Conservation (phyloP, 2,888 invertebrate genomes). For the Tetheella fluctuosa region DNA sequence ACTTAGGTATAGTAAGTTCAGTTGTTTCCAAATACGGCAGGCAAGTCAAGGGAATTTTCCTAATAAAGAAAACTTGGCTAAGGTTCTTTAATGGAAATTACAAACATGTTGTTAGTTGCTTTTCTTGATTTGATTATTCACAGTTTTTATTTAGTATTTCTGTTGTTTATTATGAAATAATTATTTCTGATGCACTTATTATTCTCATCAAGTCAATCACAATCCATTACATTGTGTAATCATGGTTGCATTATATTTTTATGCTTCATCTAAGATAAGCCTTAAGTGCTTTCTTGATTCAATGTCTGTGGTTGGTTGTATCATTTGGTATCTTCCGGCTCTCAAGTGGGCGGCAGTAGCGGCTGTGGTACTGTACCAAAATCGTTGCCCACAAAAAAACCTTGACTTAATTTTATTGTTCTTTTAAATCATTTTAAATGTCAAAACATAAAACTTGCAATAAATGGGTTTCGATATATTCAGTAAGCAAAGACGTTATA, state of each 20-base stretch:
- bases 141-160: no score
- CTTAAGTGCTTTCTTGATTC: constrained; percentile 25
- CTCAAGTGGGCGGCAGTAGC: constrained; percentile 21
- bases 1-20: neutral
- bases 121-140: neutral
- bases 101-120: neutral
- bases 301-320: constrained; percentile 16
- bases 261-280: constrained; percentile 19
- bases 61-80: neutral
- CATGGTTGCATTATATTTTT: constrained; percentile 8
- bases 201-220: neutral
- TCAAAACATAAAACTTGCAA: constrained; percentile 21
- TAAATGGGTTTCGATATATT: neutral
- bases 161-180: neutral
- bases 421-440: constrained; percentile 20
- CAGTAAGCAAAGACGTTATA: neutral
- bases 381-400: constrained; percentile 34
- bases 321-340: constrained; percentile 14
- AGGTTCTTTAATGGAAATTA: constrained; percentile 1
- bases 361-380: constrained; percentile 30
- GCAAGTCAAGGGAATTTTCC: neutral
- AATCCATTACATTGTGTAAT: constrained; percentile 5
- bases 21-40: neutral
- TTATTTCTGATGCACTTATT: neutral
- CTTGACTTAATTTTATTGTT: constrained; percentile 32